Evolutionary conservation across 2,113 vertebrate species (phyloP), one percentile per base, ranked within the genome.

Genomic region (Cephalopterus ornatus): DNA sequence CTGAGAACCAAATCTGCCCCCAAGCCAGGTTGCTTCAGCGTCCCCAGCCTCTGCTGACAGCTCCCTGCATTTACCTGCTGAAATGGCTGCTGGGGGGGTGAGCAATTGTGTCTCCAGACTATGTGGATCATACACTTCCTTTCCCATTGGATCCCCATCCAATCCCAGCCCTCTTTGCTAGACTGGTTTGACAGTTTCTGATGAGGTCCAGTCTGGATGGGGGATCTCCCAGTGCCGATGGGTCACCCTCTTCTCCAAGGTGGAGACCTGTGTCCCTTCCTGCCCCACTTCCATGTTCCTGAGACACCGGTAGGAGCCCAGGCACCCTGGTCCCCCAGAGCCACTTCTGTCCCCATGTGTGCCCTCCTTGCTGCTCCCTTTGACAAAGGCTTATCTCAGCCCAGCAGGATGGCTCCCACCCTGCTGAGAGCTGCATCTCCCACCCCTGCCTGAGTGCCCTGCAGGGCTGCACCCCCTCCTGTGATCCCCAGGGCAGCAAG

Each of bases 351-450:
- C 67, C 7, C 32, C 1, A 0, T 44, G 39, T 77, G 37, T 42
- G 3, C 24, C 22, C 13, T 65, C 23, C 33, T 50, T 89, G 41
- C 78, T 0, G 0, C 28, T 86, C 1, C 2, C 2, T 3, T 58
- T 90, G 62, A 62, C 22, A n/a, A 81, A 89, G 41, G 53, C 58
- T 81, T 84, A 68, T 84, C 84, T 93, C 61, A 71, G 71, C 39
- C 33, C 35, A 63, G 78, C 88, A 85, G 74, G 17, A 37, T 50
- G 42, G 32, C 47, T 92, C 32, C 66, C 0, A 1, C 39, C 26
- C 71, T 59, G 67, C 66, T 23, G 5, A 50, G 20, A 55, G 44
- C 35, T 39, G 24, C 22, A 5, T 83, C 44, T 91, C 26, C 35
- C 49, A 77, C 33, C 78, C 14, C 11, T 81, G 37, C 11, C 50